These are phyloP conservation scores for Ophiothrix spiculata DNA, from an alignment of 35 echinoderm and acorn worm species.

Conservation along the genomic window DNA sequence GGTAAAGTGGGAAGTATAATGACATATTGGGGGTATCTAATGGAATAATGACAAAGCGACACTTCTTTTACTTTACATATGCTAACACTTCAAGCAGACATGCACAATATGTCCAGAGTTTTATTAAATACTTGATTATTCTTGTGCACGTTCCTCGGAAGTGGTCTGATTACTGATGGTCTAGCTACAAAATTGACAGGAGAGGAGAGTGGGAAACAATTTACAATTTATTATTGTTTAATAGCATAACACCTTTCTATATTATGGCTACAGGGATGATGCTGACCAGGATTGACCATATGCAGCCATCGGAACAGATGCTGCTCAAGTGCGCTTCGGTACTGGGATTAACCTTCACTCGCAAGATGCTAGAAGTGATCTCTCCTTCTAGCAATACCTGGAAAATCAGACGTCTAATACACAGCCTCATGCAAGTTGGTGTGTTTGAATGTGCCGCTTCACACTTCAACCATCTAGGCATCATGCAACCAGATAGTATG, in stretches of 20 bases:
- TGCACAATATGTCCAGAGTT: no score
- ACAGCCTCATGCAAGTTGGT: constrained; percentile 64
- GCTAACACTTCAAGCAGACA: no score
- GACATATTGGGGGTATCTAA: no score
- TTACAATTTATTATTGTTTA: no score
- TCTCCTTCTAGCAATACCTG: constrained; percentile 45
- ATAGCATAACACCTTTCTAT: no score
- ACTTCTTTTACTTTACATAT: no score
- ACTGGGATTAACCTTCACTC: constrained; percentile 73
- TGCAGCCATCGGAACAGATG: constrained; percentile 89
- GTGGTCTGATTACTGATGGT: no score
- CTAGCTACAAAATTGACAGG: no score
- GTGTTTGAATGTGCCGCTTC: constrained; percentile 86
- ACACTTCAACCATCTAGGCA: constrained; percentile 5
- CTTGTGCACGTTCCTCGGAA: no score
- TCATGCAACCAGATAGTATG: constrained; percentile 4
- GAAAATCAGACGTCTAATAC: constrained; percentile 54
- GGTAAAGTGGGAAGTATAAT: constrained; percentile 26
- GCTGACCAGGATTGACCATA: constrained; percentile 76
- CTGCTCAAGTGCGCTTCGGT: constrained; percentile 88
- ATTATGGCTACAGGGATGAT: constrained; percentile 89
- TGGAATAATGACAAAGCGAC: no score
- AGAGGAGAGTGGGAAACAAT: no score
- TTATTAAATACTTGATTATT: no score
- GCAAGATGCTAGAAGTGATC: constrained; percentile 74